Base-by-base conservation (phyloP, 2,888 invertebrate genomes). In the Metalampra italica region DNA sequence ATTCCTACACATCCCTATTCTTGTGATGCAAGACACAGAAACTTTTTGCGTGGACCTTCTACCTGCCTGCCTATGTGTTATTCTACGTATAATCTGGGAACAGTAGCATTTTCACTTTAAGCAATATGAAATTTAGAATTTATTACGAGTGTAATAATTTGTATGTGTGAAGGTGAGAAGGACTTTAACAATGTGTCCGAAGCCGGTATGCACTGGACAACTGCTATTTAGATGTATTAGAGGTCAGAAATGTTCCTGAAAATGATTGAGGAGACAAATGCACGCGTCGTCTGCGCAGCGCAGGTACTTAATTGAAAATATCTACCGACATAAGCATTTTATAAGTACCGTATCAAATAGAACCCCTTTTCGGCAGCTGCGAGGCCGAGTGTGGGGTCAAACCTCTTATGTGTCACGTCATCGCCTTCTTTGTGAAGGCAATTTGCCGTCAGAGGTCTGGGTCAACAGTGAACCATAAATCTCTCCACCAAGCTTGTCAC, bases 381-480 rank as follows among this genome's bases (percentile, higher is more conserved):
- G 32, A 13, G 40, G 48, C 56, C 51, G n/a, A 53, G 55, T 62
- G 62, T 63, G 61, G 74, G 76, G 78, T 78, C 79, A 77, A 62
- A 56, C 60, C 60, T 64, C 68, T 66, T 62, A 36, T n/a, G 56
- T 50, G 66, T 59, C 70, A 66, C 71, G 76, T 82, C 84, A 71
- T 70, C 78, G 66, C 73, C 67, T 71, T 71, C 71, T 77, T 80
- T 81, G 76, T 80, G 59, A 57, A 64, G 63, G 62, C 67, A 68
- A 75, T 69, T 75, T 65, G 72, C 66, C 63, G 63, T 36, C 36
- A 49, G 63, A 71, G 76, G 78, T 74, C 71, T 71, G 68, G 79
- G 81, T 80, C 78, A 82, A 75, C 53, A 48, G 54, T 52, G 52
- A 49, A 54, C 59, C 53, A 58, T 69, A 64, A 62, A 61, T 64